These are phyloP conservation scores for mouse (Mus musculus) DNA, from an alignment of 2,113 vertebrate genomes.

Conservation along the genomic window GRCm39 chr12:5521501-5522000, in stretches of 20 bases:
- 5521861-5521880: not conserved
- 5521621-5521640: not conserved
- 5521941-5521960: not conserved
- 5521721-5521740: not conserved
- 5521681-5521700: not conserved
- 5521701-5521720: not conserved
- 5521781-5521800: not conserved
- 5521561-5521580: not conserved
- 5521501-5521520: not conserved
- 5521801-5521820: not conserved
- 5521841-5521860: not conserved
- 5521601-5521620: not conserved
- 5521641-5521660: conserved; percentile 35
- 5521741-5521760: conserved; percentile 11
- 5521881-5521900: not conserved
- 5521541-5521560: not conserved
- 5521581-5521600: not conserved
- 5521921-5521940: not conserved
- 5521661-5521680: not conserved
- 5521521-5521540: not conserved
- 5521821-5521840: not conserved
- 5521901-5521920: not conserved
- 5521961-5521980: not conserved
- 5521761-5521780: not conserved
- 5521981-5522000: not conserved